Evolutionary conservation across 2,113 vertebrate genomes (phyloP).

Genomic region (Myotis yumanensis): DNA sequence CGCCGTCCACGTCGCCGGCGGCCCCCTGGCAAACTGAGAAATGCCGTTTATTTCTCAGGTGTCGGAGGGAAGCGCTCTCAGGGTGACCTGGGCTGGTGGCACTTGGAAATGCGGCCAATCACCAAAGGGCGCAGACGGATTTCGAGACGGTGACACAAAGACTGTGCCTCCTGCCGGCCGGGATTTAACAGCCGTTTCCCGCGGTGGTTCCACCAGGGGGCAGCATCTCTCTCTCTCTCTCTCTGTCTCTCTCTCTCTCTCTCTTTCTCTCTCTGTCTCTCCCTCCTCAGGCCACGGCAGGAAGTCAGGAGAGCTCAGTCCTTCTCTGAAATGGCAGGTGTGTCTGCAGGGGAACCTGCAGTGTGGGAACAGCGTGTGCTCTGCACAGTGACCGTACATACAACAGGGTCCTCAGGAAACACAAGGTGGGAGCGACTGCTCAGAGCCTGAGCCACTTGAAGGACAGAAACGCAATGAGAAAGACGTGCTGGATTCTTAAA

Average conservation of each 20-base stretch:
- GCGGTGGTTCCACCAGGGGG: too few species aligned
- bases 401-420: background rate
- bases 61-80: background rate
- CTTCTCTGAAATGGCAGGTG: background rate
- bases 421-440: background rate
- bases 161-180: background rate
- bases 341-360: background rate
- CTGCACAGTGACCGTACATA: background rate
- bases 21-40: conserved; percentile 95
- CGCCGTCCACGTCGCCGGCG: conserved; percentile 91
- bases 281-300: too few species aligned
- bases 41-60: background rate
- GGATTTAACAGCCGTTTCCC: background rate
- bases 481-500: background rate
- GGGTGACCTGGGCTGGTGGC: background rate
- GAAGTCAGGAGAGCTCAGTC: too few species aligned
- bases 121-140: background rate
- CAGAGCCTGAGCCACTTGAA: background rate
- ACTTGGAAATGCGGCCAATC: background rate
- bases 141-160: background rate
- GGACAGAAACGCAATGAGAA: background rate
- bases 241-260: too few species aligned
- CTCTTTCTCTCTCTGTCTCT: too few species aligned
- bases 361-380: background rate
- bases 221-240: too few species aligned